These are phyloP conservation scores for Rhynchotus rufescens DNA, from an alignment of 2,797 vertebrate species.

Conservation along the genomic window DNA sequence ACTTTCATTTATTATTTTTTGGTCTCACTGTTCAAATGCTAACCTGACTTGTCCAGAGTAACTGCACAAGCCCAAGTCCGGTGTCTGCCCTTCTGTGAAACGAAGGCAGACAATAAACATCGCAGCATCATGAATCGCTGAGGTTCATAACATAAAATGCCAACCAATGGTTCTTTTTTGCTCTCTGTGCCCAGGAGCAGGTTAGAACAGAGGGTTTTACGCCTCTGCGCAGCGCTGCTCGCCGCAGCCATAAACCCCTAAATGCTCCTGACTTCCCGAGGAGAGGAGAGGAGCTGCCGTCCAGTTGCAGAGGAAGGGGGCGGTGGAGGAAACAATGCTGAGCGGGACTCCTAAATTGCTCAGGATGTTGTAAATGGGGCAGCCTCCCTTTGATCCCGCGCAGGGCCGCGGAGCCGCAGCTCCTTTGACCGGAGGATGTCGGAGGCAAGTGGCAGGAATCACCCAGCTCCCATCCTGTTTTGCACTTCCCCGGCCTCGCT, in stretches of 20 bases:
- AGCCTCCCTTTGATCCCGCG: slow-evolving; percentile 77
- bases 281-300: slow-evolving; percentile 41
- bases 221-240: neutral
- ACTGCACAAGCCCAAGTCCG: neutral
- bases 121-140: neutral
- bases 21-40: neutral
- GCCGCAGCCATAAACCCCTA: slow-evolving; percentile 62
- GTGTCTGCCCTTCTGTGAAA: rapidly evolving
- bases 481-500: slow-evolving; percentile 71
- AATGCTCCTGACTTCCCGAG: slow-evolving; percentile 58
- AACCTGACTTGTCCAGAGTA: neutral
- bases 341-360: slow-evolving; percentile 74
- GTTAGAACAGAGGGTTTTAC: neutral
- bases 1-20: neutral
- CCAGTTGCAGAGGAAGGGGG: slow-evolving; percentile 65
- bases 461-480: slow-evolving; percentile 66
- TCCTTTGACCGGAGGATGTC: slow-evolving; percentile 73
- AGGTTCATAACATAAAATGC: slow-evolving; percentile 21
- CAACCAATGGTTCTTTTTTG: neutral
- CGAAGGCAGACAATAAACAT: neutral
- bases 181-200: neutral
- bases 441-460: slow-evolving; percentile 71
- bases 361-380: slow-evolving; percentile 81
- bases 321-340: slow-evolving; percentile 68
- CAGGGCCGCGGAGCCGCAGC: slow-evolving; percentile 44